These are phyloP conservation scores for Psittacula echo DNA, from an alignment of 2,797 vertebrate genomes.

Conservation along the genomic window DNA sequence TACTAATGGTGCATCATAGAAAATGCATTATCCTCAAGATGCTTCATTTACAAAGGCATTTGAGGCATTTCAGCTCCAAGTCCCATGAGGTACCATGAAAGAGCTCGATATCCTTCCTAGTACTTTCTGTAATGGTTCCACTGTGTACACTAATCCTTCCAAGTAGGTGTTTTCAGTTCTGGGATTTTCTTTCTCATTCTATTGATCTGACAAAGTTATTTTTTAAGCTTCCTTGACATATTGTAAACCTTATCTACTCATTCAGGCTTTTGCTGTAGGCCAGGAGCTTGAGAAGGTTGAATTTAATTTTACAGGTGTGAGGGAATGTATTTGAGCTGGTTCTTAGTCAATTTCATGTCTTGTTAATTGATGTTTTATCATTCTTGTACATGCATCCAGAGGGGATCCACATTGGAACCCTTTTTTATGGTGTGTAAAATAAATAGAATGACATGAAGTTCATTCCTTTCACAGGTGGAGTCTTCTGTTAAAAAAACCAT, in stretches of 20 bases:
- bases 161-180: slow-evolving; percentile 18
- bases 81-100: background rate
- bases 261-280: slow-evolving; percentile 36
- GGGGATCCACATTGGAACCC: background rate
- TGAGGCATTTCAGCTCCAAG: background rate
- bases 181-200: slow-evolving; percentile 39
- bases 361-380: slow-evolving; percentile 49
- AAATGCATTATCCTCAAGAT: background rate
- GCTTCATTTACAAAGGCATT: background rate
- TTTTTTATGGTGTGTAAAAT: slow-evolving; percentile 23
- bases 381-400: background rate
- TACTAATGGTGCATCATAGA: background rate
- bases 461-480: background rate
- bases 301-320: slow-evolving; percentile 21
- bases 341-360: slow-evolving; percentile 17
- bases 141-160: background rate
- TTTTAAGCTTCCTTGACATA: slow-evolving; percentile 29
- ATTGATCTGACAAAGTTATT: slow-evolving; percentile 32
- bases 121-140: slow-evolving; percentile 13
- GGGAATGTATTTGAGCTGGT: background rate
- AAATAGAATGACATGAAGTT: background rate
- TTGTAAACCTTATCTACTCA: slow-evolving; percentile 31
- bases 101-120: background rate
- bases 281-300: background rate
- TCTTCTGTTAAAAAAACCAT: background rate